Conservation (phyloP, 2,888 invertebrate genomes). For the Brenthis ino region DNA sequence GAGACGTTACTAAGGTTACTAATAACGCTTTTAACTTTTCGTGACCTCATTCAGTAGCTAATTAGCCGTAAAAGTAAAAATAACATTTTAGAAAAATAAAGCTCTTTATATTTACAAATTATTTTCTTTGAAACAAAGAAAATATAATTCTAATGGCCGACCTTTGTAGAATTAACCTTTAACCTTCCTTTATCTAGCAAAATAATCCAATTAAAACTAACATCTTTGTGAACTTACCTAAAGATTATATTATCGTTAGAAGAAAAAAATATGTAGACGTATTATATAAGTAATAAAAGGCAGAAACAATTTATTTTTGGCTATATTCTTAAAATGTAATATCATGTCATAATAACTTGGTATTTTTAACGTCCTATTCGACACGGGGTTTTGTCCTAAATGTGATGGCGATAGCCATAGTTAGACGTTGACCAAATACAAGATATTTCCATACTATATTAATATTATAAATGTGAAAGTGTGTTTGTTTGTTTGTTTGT, state of each 20-base stretch:
- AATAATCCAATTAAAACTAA: slow-evolving; percentile 24
- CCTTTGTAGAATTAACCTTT: slow-evolving; percentile 13
- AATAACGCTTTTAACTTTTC: background rate
- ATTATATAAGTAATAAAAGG: too few species aligned
- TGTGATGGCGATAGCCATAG: too few species aligned
- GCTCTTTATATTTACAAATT: slow-evolving; percentile 5
- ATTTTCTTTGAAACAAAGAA: slow-evolving; percentile 9
- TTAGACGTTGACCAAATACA: too few species aligned
- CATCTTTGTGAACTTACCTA: slow-evolving; percentile 16
- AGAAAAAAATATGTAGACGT: background rate
- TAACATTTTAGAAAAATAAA: slow-evolving; percentile 8
- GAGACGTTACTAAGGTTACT: too few species aligned
- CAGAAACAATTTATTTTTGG: too few species aligned
- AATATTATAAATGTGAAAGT: too few species aligned
- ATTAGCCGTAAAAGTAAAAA: slow-evolving; percentile 7
- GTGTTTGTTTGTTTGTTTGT: too few species aligned
- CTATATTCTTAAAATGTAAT: too few species aligned
- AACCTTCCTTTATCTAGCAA: slow-evolving; percentile 19
- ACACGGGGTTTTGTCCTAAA: too few species aligned
- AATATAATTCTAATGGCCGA: slow-evolving; percentile 11
- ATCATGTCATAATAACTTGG: too few species aligned
- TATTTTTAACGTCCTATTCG: too few species aligned
- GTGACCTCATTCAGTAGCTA: slow-evolving; percentile 5
- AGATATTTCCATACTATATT: too few species aligned
- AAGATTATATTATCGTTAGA: background rate